Evolutionary conservation across 2,113 vertebrate species (phyloP).

Genomic region (Cyanocitta stelleri): DNA sequence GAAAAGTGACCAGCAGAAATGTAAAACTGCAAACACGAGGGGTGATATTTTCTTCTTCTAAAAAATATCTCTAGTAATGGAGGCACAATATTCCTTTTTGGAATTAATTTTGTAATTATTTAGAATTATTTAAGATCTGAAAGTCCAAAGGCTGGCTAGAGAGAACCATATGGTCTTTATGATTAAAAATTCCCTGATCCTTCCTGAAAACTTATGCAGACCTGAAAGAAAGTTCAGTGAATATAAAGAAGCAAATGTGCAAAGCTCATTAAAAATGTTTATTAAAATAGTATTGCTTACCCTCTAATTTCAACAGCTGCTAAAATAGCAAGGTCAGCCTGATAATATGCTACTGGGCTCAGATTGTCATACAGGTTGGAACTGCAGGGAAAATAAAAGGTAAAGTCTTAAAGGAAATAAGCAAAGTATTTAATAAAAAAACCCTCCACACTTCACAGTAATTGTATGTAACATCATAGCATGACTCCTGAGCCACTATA

Average conservation of each 20-base stretch:
- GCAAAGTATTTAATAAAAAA: background rate
- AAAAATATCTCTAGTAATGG: background rate
- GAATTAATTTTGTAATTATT: background rate
- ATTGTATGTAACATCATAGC: background rate
- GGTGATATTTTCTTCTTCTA: background rate
- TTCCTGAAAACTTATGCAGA: background rate
- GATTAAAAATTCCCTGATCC: background rate
- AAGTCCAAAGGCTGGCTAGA: background rate
- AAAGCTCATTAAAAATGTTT: background rate
- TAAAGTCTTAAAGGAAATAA: background rate
- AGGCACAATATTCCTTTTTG: background rate
- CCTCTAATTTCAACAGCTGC: constrained; percentile 92
- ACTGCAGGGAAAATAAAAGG: constrained; percentile 67
- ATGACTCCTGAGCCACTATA: background rate
- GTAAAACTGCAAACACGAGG: background rate
- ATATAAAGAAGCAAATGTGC: background rate
- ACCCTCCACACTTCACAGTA: background rate
- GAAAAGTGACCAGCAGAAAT: background rate
- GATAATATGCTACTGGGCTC: constrained; percentile 80
- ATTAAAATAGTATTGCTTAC: constrained; percentile 64
- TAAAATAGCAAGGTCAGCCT: constrained; percentile 84
- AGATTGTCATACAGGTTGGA: constrained; percentile 87
- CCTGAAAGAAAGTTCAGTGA: background rate
- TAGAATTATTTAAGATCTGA: background rate
- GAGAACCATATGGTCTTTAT: background rate